Evolutionary conservation across 2,888 invertebrate species (phyloP), one percentile per base, ranked within the genome.

Genomic region (Athrips mouffetella): DNA sequence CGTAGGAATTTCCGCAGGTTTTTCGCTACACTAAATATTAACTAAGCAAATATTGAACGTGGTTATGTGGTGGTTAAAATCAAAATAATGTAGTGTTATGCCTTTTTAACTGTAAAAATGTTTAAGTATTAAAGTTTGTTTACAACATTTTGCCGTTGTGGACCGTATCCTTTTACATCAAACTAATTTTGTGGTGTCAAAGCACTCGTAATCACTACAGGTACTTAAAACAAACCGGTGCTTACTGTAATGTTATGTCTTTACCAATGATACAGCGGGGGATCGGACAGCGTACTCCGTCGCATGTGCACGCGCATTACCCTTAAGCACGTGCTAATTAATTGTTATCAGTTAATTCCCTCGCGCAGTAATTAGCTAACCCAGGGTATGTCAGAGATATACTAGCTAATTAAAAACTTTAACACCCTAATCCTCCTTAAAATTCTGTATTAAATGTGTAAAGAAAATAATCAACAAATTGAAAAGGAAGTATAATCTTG

Each of bases 251-350:
- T 13, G 25, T 13, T 25, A 4, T 6, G 25, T n/a, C n/a, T 40
- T 23, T 25, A n/a, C 7, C 16, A 16, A n/a, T 29, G 30, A 42
- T 30, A 30, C 42, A 29, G 27, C 42, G 6, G 18, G 42, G n/a
- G 16, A n/a, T 18, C 2, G 29, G 10, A 7, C 25, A 27, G 25
- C 4, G 7, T 6, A 18, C 2, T n/a, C n/a, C n/a, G n/a, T n/a
- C n/a, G n/a, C n/a, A 25, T 13, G 40, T 21, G 31, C 33, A 1
- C 15, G 33, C 39, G 42, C 50, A 35, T 52, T 7, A 16, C 23
- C 41, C n/a, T n/a, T n/a, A n/a, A n/a, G 16, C 18, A 6, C 13
- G 54, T 56, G 56, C 56, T 58, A 59, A 59, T 59, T 56, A 50
- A 50, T 23, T 46, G 47, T 54, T 56, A 56, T 48, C 48, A 48